phyloP scores from a whole-genome alignment of 2,888 invertebrate species.

The Tuberolachnus salignus region DNA sequence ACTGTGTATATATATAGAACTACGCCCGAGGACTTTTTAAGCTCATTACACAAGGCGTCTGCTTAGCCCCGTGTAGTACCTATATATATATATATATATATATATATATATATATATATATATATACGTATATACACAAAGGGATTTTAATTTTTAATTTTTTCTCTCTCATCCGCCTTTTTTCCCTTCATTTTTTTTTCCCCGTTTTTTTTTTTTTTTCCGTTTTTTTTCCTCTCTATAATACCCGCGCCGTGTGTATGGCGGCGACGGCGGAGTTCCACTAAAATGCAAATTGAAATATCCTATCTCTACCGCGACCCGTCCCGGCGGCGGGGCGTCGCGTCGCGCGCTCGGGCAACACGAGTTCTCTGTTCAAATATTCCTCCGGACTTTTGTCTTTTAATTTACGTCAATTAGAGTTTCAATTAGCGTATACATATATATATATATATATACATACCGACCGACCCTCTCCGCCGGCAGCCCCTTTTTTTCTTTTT shows the following conservation, averaged over 20 bases:
- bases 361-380: constrained; percentile 47
- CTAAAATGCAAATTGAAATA: constrained; percentile 55
- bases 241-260: constrained; percentile 4
- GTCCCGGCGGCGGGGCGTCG: not conserved
- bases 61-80: constrained; percentile 27
- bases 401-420: constrained; percentile 56
- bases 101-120: no score
- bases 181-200: not conserved
- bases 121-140: no score
- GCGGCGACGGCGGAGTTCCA: constrained; percentile 1
- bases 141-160: constrained; percentile 42
- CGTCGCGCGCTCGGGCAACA: constrained; percentile 15
- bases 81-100: no score
- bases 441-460: no score
- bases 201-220: constrained; percentile 1
- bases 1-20: not conserved
- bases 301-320: not conserved
- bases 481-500: constrained; percentile 17
- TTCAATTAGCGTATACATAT: constrained; percentile 37
- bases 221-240: not conserved
- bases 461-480: constrained; percentile 9
- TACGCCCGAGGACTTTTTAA: constrained; percentile 53
- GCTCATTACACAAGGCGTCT: constrained; percentile 55
- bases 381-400: constrained; percentile 55
- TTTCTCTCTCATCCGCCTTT: constrained; percentile 27